phyloP scores from a whole-genome alignment of 2,888 invertebrate species.

The Flexamia atlantica region DNA sequence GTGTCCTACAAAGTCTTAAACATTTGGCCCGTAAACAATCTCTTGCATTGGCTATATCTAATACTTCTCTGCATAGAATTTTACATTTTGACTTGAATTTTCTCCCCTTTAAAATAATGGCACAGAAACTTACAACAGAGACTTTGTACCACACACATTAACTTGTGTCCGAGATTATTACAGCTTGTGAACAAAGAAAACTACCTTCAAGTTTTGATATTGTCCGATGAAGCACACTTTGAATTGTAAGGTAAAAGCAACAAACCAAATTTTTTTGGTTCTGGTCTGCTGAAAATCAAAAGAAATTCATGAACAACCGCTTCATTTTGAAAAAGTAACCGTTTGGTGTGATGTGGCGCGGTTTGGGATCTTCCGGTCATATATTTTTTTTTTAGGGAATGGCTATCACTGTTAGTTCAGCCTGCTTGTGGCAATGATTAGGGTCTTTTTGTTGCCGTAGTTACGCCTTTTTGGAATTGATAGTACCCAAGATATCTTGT shows the following conservation, averaged over 20 bases:
- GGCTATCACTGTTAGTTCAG: slow-evolving; percentile 18
- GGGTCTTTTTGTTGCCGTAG: not conserved
- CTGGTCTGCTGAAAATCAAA: slow-evolving; percentile 32
- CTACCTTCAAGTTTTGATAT: not conserved
- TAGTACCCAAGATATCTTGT: not conserved
- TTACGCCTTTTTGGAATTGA: slow-evolving; percentile 13
- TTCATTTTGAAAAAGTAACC: slow-evolving; percentile 12
- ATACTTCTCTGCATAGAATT: slow-evolving; percentile 12
- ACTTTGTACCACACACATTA: not conserved
- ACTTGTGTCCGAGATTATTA: slow-evolving; percentile 9
- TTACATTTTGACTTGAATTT: slow-evolving; percentile 3
- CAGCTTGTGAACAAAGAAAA: slow-evolving; percentile 1
- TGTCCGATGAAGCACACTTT: slow-evolving; percentile 20
- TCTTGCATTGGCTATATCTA: not conserved
- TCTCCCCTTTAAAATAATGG: not conserved
- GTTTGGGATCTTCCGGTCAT: slow-evolving; percentile 23
- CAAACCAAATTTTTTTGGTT: not conserved
- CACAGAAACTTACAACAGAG: not conserved
- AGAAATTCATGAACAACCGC: slow-evolving; percentile 14
- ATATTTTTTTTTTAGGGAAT: not conserved
- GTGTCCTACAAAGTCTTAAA: slow-evolving; percentile 26
- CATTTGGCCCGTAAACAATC: slow-evolving; percentile 24
- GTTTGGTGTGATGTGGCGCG: slow-evolving; percentile 32
- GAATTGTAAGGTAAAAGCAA: not conserved
- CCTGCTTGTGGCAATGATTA: not conserved